Percentiles rank a stretch among this genome's conserved stretches.
Evolutionary conservation across 2,113 vertebrate species (phyloP).

Genomic region (Aptenodytes patagonicus): DNA sequence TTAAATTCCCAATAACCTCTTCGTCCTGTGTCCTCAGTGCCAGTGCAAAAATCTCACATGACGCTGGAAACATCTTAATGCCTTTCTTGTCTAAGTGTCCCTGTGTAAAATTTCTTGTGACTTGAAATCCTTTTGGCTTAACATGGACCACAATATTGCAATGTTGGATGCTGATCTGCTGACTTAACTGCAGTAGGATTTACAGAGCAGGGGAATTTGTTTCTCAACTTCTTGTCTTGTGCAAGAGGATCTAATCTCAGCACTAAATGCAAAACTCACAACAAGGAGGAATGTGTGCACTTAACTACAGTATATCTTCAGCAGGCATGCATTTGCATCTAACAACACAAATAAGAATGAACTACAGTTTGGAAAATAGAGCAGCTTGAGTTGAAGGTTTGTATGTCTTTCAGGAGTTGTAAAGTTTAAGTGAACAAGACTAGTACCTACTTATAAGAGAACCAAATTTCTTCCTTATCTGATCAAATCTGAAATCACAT

Average conservation of each 20-base stretch:
- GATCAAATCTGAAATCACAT: not conserved
- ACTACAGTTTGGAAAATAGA: not conserved
- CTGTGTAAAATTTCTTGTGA: not conserved
- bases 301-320: not conserved
- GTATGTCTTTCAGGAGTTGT: not conserved
- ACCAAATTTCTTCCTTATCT: not conserved
- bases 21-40: rapidly evolving
- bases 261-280: not conserved
- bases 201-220: not conserved
- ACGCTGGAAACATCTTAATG: not conserved
- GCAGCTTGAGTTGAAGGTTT: not conserved
- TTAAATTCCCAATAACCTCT: not conserved
- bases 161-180: not conserved
- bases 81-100: not conserved
- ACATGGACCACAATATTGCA: not conserved
- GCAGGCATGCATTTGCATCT: not conserved
- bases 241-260: not conserved
- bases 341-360: not conserved
- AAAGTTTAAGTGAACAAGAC: not conserved
- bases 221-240: not conserved
- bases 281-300: not conserved
- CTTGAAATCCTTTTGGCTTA: not conserved
- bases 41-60: not conserved
- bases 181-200: not conserved
- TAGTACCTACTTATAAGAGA: not conserved